Evolutionary conservation across 2,797 vertebrate genomes (phyloP), one percentile per base, ranked within the genome.

Genomic region (Syngnathus rostellatus): DNA sequence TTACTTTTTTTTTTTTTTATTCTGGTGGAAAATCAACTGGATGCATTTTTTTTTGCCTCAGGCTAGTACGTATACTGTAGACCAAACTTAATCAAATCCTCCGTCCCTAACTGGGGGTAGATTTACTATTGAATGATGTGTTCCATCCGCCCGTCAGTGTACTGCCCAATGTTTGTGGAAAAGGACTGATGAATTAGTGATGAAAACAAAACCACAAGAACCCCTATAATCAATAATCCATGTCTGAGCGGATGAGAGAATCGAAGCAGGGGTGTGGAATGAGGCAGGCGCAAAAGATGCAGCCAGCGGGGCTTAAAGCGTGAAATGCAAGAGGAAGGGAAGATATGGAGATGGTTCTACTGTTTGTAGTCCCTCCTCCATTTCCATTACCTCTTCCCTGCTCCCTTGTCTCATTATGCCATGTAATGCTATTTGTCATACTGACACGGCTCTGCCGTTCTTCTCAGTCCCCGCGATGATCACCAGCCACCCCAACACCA

Each of bases 401-500:
- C 64, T 80, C 75, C 72, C 72, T 71, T 41, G 62, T 83, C 74
- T 83, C 81, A 85, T 87, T 86, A 82, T 75, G 74, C 68, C 71
- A 46, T 51, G 65, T 79, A 70, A 79, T 75, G 65, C 55, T 40
- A 72, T 80, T 77, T 14, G 69, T 82, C 78, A 76, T 72, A 68
- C 72, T 84, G 81, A 83, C 72, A 71, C 45, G 40, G 81, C 70
- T 77, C 66, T 77, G 62, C 68, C 51, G 58, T 81, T 77, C 76
- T 62, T 55, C 62, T 78, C 86, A 99, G 96, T 98, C 84, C 96
- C 96, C 4, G 96, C 96, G 19, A 98, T 98, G 95, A 97, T 99
- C 86, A 99, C 95, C 8, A 98, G 95, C 68, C 96, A 99, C 72
- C 95, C 96, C 64, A 98, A 99, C 83, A 98, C 95, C 58, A 98